A percentile compares a stretch with the other conserved stretches of the same genome.
Conservation (phyloP, 1,140 invertebrate species). For the Episyrphus balteatus region DNA sequence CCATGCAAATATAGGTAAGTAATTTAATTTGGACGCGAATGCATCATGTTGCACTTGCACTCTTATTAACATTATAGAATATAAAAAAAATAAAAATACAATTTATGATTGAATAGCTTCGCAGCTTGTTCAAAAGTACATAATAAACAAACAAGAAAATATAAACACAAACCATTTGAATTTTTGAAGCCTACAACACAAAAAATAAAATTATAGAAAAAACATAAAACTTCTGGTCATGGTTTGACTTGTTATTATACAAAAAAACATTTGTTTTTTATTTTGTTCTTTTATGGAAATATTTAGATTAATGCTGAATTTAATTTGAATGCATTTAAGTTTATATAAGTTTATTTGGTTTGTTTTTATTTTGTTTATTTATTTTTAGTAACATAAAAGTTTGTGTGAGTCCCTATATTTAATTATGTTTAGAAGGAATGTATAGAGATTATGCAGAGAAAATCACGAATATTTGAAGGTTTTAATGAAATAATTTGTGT, state of each 20-base stretch:
- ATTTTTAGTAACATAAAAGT: not conserved
- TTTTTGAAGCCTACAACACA: no score
- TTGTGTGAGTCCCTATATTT: not conserved
- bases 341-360: not conserved
- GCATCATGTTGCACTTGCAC: no score
- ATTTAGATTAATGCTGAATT: not conserved
- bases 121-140: no score
- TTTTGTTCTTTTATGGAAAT: not conserved
- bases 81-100: not conserved
- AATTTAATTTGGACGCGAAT: not conserved
- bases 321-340: not conserved
- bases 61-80: not conserved
- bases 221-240: constrained; percentile 6
- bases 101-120: no score
- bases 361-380: not conserved
- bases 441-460: not conserved
- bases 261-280: no score
- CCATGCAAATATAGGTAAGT: not conserved
- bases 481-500: no score
- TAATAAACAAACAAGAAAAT: no score
- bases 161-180: no score
- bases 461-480: not conserved
- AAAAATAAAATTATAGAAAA: not conserved
- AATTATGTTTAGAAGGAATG: no score
- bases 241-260: constrained; percentile 7